Evolutionary conservation across 1,140 invertebrate genomes (phyloP).

Genomic region (Eriocheir sinensis): DNA sequence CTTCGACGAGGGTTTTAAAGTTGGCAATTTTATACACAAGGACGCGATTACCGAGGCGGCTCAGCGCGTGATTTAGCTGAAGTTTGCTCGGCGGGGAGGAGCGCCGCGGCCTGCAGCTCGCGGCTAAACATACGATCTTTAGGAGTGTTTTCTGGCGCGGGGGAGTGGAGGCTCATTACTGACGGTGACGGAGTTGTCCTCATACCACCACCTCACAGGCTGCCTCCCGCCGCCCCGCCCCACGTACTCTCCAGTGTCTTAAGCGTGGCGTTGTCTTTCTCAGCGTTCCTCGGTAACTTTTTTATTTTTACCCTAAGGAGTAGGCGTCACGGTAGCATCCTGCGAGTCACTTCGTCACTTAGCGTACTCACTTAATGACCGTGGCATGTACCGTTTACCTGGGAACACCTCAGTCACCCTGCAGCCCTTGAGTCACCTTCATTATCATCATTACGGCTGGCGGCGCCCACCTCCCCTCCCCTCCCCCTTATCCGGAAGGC

Average conservation of each 20-base stretch:
- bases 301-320: neutral
- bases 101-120: neutral
- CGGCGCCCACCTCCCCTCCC: neutral
- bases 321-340: neutral
- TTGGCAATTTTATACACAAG: slow-evolving; percentile 16
- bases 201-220: neutral
- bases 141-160: neutral
- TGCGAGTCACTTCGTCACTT: neutral
- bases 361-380: no score
- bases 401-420: neutral
- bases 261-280: neutral
- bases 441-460: neutral
- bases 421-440: neutral
- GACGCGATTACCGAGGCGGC: slow-evolving; percentile 18
- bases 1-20: slow-evolving; percentile 13
- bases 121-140: neutral
- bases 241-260: no score
- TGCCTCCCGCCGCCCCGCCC: no score
- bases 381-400: no score
- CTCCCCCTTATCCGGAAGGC: neutral
- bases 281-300: neutral
- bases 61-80: slow-evolving; percentile 13
- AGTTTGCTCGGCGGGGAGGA: neutral
- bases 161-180: neutral
- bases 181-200: slow-evolving; percentile 9